Base-by-base conservation (phyloP, 2,888 invertebrate genomes). In the Drosophila atripex region DNA sequence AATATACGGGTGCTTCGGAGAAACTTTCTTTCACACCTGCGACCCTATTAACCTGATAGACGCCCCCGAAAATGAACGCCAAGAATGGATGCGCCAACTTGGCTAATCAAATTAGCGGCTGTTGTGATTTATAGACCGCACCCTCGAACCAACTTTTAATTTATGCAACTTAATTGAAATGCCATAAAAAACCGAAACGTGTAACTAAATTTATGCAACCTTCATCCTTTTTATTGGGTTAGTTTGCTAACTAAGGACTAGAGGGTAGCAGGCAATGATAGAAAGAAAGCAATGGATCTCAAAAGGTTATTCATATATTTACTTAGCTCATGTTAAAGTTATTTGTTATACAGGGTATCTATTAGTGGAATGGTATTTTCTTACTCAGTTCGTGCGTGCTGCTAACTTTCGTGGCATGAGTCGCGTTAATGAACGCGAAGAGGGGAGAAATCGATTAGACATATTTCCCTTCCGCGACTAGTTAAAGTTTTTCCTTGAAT, bases 151-250 rank as follows among this genome's bases (percentile, higher is more conserved):
- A 73, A 64, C 64, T 74, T 74, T 70, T 74, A 74, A 74, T 74
- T 60, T 73, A 74, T 74, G 69, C 74, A 74, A 64, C 74, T 74
- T 74, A 74, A 74, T 74, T 74, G 74, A 74, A 74, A 74, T 47
- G 69, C 73, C 70, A 52, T 74, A 61, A 72, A 74, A 73, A 70
- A 69, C 46, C 53, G 21, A 59, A 68, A 32, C 58, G 50, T 58
- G 54, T 50, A 64, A 35, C 74, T 25, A 60, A 74, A 74, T 74
- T 73, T 74, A 74, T 73, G 73, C 63, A 58, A 54, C 50, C 55
- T 53, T 63, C 54, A 56, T 32, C 55, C 54, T 50, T 57, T 32
- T 54, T 65, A 65, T 72, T 30, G 52, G 41, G 23, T 55, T 71
- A 63, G 60, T 73, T 69, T 50, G 28, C 18, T 25, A 8, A 49